Percentiles rank a stretch among this genome's conserved stretches.
Conservation (phyloP, 2,113 vertebrate genomes). For the Perca schrenkii region DNA sequence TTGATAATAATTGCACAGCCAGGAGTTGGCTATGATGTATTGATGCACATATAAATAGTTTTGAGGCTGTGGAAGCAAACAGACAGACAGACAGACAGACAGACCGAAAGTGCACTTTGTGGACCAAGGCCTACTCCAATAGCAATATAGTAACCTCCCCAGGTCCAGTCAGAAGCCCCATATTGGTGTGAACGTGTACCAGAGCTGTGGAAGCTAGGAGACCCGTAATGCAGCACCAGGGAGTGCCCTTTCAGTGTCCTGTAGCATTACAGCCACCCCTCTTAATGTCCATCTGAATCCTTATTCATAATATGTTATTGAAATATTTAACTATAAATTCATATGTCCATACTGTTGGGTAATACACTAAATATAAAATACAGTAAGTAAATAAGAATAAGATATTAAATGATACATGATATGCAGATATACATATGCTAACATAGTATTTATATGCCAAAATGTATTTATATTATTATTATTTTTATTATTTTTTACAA, state of each 20-base stretch:
- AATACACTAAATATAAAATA: background rate
- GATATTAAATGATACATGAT: background rate
- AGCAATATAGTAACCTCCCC: background rate
- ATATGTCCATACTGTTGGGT: no score
- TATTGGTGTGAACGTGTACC: background rate
- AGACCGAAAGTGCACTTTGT: background rate
- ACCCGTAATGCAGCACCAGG: conserved; percentile 26
- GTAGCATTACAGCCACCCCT: background rate
- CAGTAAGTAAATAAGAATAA: background rate
- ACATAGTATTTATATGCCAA: no score
- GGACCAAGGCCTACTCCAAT: background rate
- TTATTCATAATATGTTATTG: background rate
- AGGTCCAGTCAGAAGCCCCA: background rate
- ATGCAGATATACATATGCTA: no score
- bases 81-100: background rate
- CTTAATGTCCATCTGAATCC: background rate
- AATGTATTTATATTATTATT: no score
- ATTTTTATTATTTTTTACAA: no score
- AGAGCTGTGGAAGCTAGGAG: conserved; percentile 41
- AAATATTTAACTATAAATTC: no score
- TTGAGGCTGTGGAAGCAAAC: background rate
- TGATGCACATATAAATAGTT: background rate
- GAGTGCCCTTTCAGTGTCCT: conserved; percentile 39
- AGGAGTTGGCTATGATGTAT: background rate
- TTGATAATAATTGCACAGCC: background rate